phyloP scores from a whole-genome alignment of 1,140 invertebrate species.

The Zaprionus tsacasi region DNA sequence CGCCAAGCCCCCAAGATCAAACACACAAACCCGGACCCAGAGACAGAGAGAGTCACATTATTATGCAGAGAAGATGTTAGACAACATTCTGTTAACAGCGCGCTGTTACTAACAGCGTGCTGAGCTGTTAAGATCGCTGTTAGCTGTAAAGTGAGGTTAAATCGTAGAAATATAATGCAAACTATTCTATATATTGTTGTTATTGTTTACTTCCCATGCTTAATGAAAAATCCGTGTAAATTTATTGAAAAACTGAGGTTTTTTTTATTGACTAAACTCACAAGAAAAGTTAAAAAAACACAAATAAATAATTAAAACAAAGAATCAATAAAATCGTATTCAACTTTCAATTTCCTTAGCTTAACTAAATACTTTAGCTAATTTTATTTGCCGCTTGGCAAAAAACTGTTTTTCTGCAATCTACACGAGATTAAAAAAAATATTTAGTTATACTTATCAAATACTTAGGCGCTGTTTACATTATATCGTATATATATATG shows the following conservation, averaged over 20 bases:
- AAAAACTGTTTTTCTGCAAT: slow-evolving; percentile 29
- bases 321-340: slow-evolving; percentile 43
- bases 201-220: background rate
- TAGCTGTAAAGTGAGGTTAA: background rate
- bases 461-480: slow-evolving; percentile 32
- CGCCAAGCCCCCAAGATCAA: background rate
- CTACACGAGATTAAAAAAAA: slow-evolving; percentile 41
- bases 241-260: slow-evolving; percentile 68
- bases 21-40: background rate
- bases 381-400: slow-evolving; percentile 64
- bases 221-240: slow-evolving; percentile 18
- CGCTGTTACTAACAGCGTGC: background rate
- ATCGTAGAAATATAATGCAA: no score
- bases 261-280: slow-evolving; percentile 80
- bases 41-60: background rate
- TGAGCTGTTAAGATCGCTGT: background rate
- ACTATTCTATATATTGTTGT: background rate
- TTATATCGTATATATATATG: background rate
- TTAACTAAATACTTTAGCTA: slow-evolving; percentile 65
- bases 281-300: slow-evolving; percentile 68
- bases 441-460: slow-evolving; percentile 31
- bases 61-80: background rate
- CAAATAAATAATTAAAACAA: slow-evolving; percentile 70
- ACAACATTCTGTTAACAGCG: background rate
- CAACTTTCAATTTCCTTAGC: slow-evolving; percentile 30